Percentiles rank a stretch among this genome's conserved stretches.
Conservation (phyloP, 2,113 vertebrate species). For the Apteryx mantelli region DNA sequence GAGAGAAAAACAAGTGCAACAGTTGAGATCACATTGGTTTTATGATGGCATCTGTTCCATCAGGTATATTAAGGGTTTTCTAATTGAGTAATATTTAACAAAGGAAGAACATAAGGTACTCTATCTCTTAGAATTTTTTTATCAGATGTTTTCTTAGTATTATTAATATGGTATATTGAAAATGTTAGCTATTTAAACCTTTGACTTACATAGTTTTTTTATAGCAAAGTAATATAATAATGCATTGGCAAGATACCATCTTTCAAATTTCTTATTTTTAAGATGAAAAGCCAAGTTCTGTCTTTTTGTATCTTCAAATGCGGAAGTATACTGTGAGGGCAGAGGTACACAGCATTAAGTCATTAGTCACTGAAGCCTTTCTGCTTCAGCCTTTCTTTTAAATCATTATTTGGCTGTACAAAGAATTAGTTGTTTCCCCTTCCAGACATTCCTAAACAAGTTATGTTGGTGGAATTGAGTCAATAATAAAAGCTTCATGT, state of each 20-base stretch:
- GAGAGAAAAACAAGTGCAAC: not conserved
- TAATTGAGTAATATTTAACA: not conserved
- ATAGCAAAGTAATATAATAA: not conserved
- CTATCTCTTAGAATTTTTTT: not conserved
- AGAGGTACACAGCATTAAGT: not conserved
- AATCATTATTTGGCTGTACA: not conserved
- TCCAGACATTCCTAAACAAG: not conserved
- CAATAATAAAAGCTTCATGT: not conserved
- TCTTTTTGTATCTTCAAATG: not conserved
- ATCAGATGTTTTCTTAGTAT: not conserved
- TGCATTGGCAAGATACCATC: not conserved
- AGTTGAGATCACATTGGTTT: not conserved
- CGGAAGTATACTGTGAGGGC: not conserved
- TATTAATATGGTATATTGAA: not conserved
- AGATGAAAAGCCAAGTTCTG: not conserved
- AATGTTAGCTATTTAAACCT: not conserved
- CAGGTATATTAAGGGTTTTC: not conserved
- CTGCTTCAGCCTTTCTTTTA: not conserved
- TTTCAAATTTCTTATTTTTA: not conserved
- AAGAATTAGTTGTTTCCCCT: constrained; percentile 22
- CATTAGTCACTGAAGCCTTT: constrained; percentile 1
- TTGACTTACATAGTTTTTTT: not conserved
- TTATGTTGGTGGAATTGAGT: not conserved
- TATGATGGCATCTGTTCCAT: not conserved
- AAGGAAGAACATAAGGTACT: not conserved